Percentiles rank a stretch among this genome's conserved stretches.
Conservation (phyloP, 2,888 invertebrate genomes). For the Pediacus dermestoides region DNA sequence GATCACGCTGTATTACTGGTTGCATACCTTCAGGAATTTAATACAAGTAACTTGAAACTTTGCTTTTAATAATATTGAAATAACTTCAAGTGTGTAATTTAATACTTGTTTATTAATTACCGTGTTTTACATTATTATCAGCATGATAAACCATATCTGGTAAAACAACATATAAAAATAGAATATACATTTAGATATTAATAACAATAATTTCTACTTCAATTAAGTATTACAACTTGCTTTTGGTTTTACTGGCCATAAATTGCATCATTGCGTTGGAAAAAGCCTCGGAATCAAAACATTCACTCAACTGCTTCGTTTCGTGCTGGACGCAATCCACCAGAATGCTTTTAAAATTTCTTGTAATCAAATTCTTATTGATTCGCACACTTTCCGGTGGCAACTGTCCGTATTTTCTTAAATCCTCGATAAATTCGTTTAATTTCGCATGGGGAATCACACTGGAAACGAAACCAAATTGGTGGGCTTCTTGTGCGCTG, state of each 20-base stretch:
- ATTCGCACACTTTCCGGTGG: slow-evolving; percentile 59
- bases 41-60: too few relatives aligned
- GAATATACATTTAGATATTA: too few relatives aligned
- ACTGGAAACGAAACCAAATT: slow-evolving; percentile 74
- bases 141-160: too few relatives aligned
- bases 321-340: slow-evolving; percentile 67
- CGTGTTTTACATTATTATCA: too few relatives aligned
- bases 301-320: slow-evolving; percentile 59
- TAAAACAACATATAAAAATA: too few relatives aligned
- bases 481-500: slow-evolving; percentile 72
- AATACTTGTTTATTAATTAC: too few relatives aligned
- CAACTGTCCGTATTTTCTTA: slow-evolving; percentile 58
- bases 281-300: slow-evolving; percentile 66
- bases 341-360: slow-evolving; percentile 58
- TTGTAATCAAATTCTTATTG: slow-evolving; percentile 69
- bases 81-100: too few relatives aligned
- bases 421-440: slow-evolving; percentile 53
- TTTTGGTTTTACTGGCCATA: slow-evolving; percentile 46
- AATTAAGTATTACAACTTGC: slow-evolving; percentile 37
- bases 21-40: too few relatives aligned
- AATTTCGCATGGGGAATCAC: slow-evolving; percentile 66
- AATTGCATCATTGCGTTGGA: slow-evolving; percentile 58
- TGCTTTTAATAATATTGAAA: too few relatives aligned
- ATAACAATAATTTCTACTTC: too few relatives aligned
- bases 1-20: too few relatives aligned